These are phyloP conservation scores for Umimayanthus chanpuru DNA, from an alignment of 92 coral and sea anemone genomes.

Conservation along the genomic window DNA sequence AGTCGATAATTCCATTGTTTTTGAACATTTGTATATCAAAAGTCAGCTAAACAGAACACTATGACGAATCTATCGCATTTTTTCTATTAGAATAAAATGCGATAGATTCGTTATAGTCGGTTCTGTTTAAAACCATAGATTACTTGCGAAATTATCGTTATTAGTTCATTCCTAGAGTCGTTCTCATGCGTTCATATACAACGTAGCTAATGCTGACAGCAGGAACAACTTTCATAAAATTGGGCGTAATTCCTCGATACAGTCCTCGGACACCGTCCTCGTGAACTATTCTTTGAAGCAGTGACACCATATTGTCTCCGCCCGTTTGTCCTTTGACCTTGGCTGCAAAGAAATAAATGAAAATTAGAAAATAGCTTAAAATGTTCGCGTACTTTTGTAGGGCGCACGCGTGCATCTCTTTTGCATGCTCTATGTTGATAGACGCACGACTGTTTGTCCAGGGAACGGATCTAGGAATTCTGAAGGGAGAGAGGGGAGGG, in stretches of 20 bases:
- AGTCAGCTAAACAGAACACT: neutral
- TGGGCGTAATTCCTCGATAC: conserved; percentile 94
- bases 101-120: too few species aligned
- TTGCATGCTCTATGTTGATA: too few species aligned
- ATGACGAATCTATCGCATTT: neutral
- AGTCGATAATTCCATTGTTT: too few species aligned
- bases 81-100: too few species aligned
- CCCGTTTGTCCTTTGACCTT: conserved; percentile 53
- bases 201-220: conserved; percentile 99
- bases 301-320: conserved; percentile 85
- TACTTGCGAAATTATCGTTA: neutral
- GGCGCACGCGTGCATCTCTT: neutral
- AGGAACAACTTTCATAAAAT: conserved; percentile 98
- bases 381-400: neutral
- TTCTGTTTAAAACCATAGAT: too few species aligned
- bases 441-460: too few species aligned
- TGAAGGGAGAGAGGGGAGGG: too few species aligned
- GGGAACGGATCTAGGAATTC: too few species aligned
- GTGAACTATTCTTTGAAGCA: conserved; percentile 64
- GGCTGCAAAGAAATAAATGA: conserved; percentile 45
- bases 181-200: conserved; percentile 89
- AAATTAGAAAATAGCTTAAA: neutral
- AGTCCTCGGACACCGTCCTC: conserved; percentile 97
- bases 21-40: neutral
- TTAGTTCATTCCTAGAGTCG: conserved; percentile 78